phyloP scores from a whole-genome alignment of 2,888 invertebrate genomes.

The Pristionchus exspectatus region DNA sequence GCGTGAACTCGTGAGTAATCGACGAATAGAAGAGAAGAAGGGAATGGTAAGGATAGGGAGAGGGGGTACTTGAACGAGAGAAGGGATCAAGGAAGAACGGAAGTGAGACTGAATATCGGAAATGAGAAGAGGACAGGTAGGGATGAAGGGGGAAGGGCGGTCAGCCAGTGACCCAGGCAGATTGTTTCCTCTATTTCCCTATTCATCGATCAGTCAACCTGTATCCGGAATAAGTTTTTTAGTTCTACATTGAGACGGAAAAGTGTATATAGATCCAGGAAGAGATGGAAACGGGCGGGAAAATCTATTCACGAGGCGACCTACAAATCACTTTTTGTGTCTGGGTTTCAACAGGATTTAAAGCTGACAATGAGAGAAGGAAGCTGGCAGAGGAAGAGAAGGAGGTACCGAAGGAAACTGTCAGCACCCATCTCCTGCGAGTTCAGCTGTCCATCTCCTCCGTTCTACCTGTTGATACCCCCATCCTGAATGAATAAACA shows the following conservation, averaged over 20 bases:
- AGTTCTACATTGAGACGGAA: too few relatives aligned
- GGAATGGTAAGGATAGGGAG: not conserved
- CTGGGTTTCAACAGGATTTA: not conserved
- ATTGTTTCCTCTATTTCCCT: not conserved
- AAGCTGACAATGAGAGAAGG: too few relatives aligned
- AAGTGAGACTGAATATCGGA: not conserved
- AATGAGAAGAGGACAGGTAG: conserved; percentile 48
- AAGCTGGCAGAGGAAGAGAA: not conserved
- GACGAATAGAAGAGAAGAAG: not conserved
- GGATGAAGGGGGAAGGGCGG: not conserved
- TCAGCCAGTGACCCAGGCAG: not conserved
- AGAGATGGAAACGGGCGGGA: not conserved
- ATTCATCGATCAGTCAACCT: not conserved
- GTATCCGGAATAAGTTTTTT: not conserved
- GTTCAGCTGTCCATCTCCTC: not conserved
- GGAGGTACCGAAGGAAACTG: not conserved
- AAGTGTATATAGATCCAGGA: too few relatives aligned
- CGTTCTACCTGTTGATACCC: conserved; percentile 14
- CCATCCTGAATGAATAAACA: conserved; percentile 1
- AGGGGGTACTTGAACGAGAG: conserved; percentile 42
- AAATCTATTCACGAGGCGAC: not conserved
- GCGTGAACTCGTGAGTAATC: conserved; percentile 1
- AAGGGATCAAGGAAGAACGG: conserved; percentile 35
- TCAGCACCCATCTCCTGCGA: not conserved
- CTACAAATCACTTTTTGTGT: not conserved